Evolutionary conservation across 2,888 invertebrate genomes (phyloP), one percentile per base, ranked within the genome.

Genomic region (Trichogramma evanescens): DNA sequence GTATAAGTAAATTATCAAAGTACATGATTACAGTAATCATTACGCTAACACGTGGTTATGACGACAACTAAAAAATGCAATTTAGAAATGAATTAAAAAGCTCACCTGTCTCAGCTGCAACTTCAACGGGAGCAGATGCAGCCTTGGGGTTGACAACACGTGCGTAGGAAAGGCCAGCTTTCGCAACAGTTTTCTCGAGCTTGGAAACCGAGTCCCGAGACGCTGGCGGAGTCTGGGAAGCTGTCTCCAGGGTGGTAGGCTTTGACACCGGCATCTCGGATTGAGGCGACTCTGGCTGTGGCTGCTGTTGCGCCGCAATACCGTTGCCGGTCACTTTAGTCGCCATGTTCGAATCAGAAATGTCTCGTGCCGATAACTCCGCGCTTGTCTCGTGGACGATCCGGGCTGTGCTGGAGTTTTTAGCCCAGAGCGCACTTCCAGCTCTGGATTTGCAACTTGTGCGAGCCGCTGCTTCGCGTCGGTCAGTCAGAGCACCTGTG

Each of bases 111-210:
- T 26, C 26, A 26, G 26, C 13, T 13, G 13, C 13, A 13, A 26
- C 26, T 26, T 26, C 26, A 26, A 26, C 26, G 26, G 26, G 26
- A 26, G 45, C n/a, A 45, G 9, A 9, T 9, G 54, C 49, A 5
- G 60, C 58, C 43, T 82, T 80, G 74, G 83, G 83, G 79, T 83
- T 83, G 69, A 83, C 78, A 70, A 77, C 74, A 65, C 80, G 76
- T 43, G 77, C 81, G 73, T 80, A 77, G 8, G 77, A 82, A 67
- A 78, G 78, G 73, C 81, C 73, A 50, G 72, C 70, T 63, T 67
- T 66, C 61, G 71, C 68, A 64, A 70, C 72, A 13, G 72, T 70
- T 1, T 66, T 64, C 13, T 73, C 71, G 62, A 26, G 26, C 26
- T 26, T 26, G 26, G 26, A 26, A 26, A 26, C 26, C 26, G 26